Conservation (phyloP, 1,140 invertebrate genomes). For the Camponotus floridanus region DNA sequence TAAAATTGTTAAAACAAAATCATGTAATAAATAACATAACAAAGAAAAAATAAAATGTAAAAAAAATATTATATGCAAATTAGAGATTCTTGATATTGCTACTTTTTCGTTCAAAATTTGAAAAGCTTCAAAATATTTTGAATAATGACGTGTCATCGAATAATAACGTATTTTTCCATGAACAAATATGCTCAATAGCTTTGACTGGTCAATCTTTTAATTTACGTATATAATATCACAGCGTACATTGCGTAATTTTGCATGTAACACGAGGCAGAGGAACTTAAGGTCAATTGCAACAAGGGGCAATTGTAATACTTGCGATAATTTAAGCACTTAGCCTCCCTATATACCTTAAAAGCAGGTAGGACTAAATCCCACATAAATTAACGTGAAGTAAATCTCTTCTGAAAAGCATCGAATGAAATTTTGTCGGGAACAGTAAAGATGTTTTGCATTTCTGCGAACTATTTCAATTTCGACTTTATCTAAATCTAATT, state of each 20-base stretch:
- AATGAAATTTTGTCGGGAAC: neutral
- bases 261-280: neutral
- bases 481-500: slow-evolving; percentile 12
- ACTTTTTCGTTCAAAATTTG: too few relatives aligned
- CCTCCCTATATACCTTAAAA: neutral
- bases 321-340: slow-evolving; percentile 30
- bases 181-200: neutral
- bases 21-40: neutral
- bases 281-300: slow-evolving; percentile 36
- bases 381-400: neutral
- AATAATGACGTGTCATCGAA: neutral
- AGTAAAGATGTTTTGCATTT: neutral
- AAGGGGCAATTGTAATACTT: slow-evolving; percentile 37
- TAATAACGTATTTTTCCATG: neutral
- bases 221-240: slow-evolving; percentile 7
- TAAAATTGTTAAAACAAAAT: neutral
- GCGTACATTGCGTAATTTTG: slow-evolving; percentile 10
- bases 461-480: neutral
- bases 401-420: neutral
- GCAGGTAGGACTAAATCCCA: neutral
- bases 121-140: neutral
- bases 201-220: slow-evolving; percentile 11
- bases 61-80: neutral
- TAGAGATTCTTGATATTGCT: too few relatives aligned
- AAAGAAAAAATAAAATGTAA: neutral